Conservation (phyloP, 1,140 invertebrate species). For the Anagrus nilaparvatae region DNA sequence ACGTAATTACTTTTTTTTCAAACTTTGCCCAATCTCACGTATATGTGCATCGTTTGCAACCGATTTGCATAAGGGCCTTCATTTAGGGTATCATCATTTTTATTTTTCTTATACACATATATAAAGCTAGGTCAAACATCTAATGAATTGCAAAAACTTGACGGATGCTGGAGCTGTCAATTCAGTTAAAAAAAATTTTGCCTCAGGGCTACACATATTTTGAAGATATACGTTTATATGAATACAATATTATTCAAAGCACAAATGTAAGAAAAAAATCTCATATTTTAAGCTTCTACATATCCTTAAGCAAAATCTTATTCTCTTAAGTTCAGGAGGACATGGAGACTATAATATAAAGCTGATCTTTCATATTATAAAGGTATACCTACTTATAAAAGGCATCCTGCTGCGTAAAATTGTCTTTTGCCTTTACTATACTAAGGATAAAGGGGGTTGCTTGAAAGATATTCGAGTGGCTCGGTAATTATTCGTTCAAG, state of each 20-base stretch:
- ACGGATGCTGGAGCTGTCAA: constrained; percentile 35
- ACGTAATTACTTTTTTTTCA: constrained; percentile 27
- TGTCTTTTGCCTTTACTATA: constrained; percentile 42
- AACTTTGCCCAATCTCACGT: constrained; percentile 8
- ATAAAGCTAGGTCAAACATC: constrained; percentile 17
- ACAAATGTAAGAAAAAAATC: constrained; percentile 32
- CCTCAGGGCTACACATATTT: not conserved
- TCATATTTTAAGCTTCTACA: constrained; percentile 27
- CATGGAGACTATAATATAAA: constrained; percentile 28
- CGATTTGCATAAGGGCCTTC: constrained; percentile 38
- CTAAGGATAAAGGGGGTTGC: too few species aligned
- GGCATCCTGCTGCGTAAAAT: constrained; percentile 42
- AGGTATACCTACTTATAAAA: constrained; percentile 26
- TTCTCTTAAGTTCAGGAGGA: constrained; percentile 4
- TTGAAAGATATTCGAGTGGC: too few species aligned
- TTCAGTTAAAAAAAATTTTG: constrained; percentile 33
- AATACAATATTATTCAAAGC: too few species aligned
- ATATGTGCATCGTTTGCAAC: constrained; percentile 32
- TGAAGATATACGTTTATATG: too few species aligned
- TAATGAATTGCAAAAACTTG: constrained; percentile 20
- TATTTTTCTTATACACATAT: constrained; percentile 19
- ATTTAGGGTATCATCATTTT: constrained; percentile 19
- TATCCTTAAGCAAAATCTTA: constrained; percentile 8
- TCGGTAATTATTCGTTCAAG: too few species aligned
- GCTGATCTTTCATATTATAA: too few species aligned